Base-by-base conservation (phyloP, 2,113 vertebrate species). In the Lonchura striata region DNA sequence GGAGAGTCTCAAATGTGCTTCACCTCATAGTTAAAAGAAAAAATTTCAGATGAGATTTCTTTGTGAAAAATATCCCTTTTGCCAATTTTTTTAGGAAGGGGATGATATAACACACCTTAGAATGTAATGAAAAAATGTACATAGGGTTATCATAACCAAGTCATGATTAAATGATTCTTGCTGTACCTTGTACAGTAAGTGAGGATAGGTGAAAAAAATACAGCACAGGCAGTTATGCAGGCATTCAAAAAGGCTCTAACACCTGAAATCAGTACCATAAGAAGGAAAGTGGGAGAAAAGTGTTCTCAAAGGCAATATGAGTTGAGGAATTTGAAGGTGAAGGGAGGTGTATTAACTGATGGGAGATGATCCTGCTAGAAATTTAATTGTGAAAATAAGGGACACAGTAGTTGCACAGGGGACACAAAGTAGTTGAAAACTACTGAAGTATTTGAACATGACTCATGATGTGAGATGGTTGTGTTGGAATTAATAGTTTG, bases 61-160 rank as follows among this genome's bases (percentile, higher is more conserved):
- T 57, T 64, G 28, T 85, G 24, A 81, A 47, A 15, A 66, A 11
- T 42, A 33, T 72, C 3, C 70, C 17, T 78, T 21, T 46, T 75
- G 13, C 27, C 2, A 0, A 0, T n/a, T 42, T 79, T 80, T 76
- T 70, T 57, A 44, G 41, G 53, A 79, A 65, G 50, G 22, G 49
- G 20, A 9, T 59, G 20, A 21, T 80, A 50, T 49, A 64, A 12
- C 2, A 44, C 2, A 27, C 7, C 8, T 61, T 88, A 74, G 13
- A 80, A 53, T 74, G 28, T 30, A 5, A 33, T 60, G 9, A 52
- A 86, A 64, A 66, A 47, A 11, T 35, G 4, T 68, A 16, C 15
- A 15, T 46, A 53, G 46, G 14, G 5, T 61, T 74, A n/a, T 59
- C 41, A 35, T 71, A 82, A 50, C 42, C 59, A 66, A 65, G 41